phyloP scores from a whole-genome alignment of 2,888 invertebrate species.

The Eupelmus urozonus region DNA sequence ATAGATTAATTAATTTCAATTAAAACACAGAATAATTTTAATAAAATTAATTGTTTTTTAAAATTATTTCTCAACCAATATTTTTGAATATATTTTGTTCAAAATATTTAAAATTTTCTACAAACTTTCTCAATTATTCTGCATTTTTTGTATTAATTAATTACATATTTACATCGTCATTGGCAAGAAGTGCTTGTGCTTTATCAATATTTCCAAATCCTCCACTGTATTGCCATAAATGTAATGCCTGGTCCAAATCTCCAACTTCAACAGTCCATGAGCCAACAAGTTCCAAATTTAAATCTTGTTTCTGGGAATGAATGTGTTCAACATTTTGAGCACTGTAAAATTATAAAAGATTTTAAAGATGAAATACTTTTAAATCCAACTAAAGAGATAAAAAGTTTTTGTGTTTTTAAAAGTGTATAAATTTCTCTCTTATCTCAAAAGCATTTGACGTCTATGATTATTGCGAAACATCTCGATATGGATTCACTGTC shows the following conservation, averaged over 20 bases:
- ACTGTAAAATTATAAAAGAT: constrained; percentile 77
- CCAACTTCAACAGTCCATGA: constrained; percentile 98
- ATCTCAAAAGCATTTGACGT: constrained; percentile 43
- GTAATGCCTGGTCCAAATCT: constrained; percentile 97
- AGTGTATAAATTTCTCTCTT: constrained; percentile 27
- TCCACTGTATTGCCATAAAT: constrained; percentile 95
- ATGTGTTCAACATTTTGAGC: constrained; percentile 88
- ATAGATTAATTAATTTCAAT: constrained; percentile 18
- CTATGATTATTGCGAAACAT: constrained; percentile 22
- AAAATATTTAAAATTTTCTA: not conserved
- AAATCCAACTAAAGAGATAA: not conserved
- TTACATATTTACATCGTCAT: constrained; percentile 81
- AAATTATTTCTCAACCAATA: not conserved
- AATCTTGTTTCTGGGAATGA: constrained; percentile 84
- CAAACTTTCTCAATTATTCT: not conserved
- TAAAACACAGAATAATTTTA: not conserved
- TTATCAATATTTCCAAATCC: constrained; percentile 93
- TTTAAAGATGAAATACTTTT: not conserved
- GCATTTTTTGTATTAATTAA: not conserved
- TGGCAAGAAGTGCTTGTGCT: constrained; percentile 84
- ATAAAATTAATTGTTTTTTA: not conserved
- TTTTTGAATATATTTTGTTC: not conserved
- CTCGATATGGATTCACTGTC: constrained; percentile 36
- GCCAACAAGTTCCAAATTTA: constrained; percentile 92
- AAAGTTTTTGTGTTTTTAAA: not conserved